Base-by-base conservation (phyloP, 2,797 vertebrate species). In the Molossus alvarezi region DNA sequence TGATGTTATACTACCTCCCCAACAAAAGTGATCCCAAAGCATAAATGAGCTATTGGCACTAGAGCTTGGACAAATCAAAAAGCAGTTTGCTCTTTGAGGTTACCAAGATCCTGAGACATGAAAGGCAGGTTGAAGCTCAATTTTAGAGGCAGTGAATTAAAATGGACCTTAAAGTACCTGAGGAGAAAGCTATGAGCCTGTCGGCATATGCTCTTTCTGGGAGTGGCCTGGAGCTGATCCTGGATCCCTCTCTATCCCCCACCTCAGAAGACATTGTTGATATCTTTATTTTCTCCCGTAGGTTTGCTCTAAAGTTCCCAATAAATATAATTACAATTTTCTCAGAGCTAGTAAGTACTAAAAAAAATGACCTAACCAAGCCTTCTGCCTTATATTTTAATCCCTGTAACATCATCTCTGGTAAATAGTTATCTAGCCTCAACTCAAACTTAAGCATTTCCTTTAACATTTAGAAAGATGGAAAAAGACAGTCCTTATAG, bases 401-500 rank as follows among this genome's bases (percentile, higher is more conserved):
- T 48, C 69, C 58, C 48, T 79, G 9, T 71, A 91, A 90, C 51
- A 79, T 62, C n/a, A 91, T 20, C 14, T 65, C 88, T 94, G 67
- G 0, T 75, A 91, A 95, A 51, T 15, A 80, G 37, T 89, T 79
- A 53, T 45, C 86, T 87, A 76, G 48, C 48, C n/a, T 90, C 75
- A 86, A 71, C 75, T 89, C 77, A 88, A 76, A 91, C 45, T 60
- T 69, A 27, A 80, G 81, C n/a, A 86, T 53, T 76, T 76, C 37
- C 72, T 58, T 83, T 95, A 51, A 93, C 41, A 94, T 96, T 97
- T 79, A 96, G 65, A 67, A 93, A 90, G 81, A 84, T n/a, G 37
- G 60, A 79, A 75, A 81, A 79, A 71, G 57, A 83, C 27, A 87
- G 27, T 89, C 21, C 48, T 65, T 71, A 79, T 65, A 82, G 51